These are phyloP conservation scores for Pteria penguin DNA, from an alignment of 2,888 invertebrate genomes.

Conservation along the genomic window DNA sequence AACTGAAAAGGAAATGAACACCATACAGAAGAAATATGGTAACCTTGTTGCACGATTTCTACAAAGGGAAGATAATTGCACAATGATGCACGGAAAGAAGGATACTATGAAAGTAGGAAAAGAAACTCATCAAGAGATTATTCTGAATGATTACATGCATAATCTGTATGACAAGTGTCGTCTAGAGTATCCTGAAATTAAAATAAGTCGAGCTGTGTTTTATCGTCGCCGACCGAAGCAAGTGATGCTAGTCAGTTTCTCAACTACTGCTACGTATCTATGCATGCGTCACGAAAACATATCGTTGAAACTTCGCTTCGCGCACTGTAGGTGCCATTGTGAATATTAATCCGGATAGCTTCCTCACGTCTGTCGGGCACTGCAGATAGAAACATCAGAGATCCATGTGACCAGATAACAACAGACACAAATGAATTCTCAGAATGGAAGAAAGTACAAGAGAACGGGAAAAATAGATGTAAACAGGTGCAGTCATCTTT, in stretches of 20 bases:
- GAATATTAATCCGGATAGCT: slow-evolving; percentile 1
- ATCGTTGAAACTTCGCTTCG: slow-evolving; percentile 35
- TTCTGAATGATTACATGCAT: slow-evolving; percentile 32
- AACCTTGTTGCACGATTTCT: no score
- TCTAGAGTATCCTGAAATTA: slow-evolving; percentile 17
- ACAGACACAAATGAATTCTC: background rate
- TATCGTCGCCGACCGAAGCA: slow-evolving; percentile 23
- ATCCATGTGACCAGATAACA: background rate
- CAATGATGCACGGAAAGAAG: slow-evolving; percentile 20
- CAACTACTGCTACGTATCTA: slow-evolving; percentile 37
- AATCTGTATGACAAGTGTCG: slow-evolving; percentile 9
- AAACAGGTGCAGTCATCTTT: background rate
- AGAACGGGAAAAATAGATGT: slow-evolving; percentile 9
- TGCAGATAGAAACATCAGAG: background rate
- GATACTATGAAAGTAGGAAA: slow-evolving; percentile 2
- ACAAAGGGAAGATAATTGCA: slow-evolving; percentile 32
- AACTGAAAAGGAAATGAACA: no score
- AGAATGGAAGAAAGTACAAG: slow-evolving; percentile 4
- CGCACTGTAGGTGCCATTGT: background rate
- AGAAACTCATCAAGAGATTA: slow-evolving; percentile 4
- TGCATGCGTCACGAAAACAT: slow-evolving; percentile 44
- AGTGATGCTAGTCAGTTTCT: slow-evolving; percentile 26
- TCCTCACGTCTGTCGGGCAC: background rate
- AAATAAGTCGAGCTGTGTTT: slow-evolving; percentile 25
- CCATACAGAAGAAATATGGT: no score